A percentile compares a stretch with the other conserved stretches of the same genome.
Conservation (phyloP, 1,140 invertebrate genomes). For the Pachyrhynchus sulphureomaculatus region DNA sequence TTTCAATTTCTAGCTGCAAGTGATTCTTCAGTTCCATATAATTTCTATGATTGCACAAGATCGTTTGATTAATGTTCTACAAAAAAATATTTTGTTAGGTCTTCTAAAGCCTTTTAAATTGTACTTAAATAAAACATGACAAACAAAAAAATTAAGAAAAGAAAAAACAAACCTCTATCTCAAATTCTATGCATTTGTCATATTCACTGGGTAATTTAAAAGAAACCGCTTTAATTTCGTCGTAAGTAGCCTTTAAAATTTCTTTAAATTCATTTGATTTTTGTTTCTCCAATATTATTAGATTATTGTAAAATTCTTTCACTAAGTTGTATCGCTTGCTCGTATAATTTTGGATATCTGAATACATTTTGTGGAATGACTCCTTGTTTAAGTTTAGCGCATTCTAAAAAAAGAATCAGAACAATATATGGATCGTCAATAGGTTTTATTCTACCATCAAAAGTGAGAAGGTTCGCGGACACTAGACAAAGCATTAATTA, state of each 20-base stretch:
- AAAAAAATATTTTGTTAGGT: too few relatives aligned
- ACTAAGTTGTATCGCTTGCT: background rate
- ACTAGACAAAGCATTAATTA: too few relatives aligned
- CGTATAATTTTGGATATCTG: background rate
- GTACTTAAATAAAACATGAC: background rate
- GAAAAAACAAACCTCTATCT: conserved; percentile 3
- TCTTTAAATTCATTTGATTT: conserved; percentile 13
- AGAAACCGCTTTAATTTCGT: conserved; percentile 9
- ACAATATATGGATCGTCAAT: too few relatives aligned
- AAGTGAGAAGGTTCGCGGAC: too few relatives aligned
- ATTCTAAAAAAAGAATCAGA: background rate
- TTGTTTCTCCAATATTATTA: background rate
- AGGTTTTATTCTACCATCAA: too few relatives aligned
- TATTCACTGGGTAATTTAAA: conserved; percentile 11
- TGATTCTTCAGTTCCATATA: conserved; percentile 10
- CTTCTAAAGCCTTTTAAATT: too few relatives aligned
- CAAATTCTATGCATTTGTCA: conserved; percentile 9
- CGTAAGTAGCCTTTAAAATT: conserved; percentile 9
- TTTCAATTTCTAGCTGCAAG: conserved; percentile 15
- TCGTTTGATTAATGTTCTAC: conserved; percentile 16
- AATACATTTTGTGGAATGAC: background rate
- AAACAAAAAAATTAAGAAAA: background rate
- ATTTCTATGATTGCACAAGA: conserved; percentile 21
- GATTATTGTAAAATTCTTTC: background rate
- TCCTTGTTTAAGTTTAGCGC: background rate